Evolutionary conservation across 2,888 invertebrate species (phyloP).

Genomic region (Acrobasis consociella): DNA sequence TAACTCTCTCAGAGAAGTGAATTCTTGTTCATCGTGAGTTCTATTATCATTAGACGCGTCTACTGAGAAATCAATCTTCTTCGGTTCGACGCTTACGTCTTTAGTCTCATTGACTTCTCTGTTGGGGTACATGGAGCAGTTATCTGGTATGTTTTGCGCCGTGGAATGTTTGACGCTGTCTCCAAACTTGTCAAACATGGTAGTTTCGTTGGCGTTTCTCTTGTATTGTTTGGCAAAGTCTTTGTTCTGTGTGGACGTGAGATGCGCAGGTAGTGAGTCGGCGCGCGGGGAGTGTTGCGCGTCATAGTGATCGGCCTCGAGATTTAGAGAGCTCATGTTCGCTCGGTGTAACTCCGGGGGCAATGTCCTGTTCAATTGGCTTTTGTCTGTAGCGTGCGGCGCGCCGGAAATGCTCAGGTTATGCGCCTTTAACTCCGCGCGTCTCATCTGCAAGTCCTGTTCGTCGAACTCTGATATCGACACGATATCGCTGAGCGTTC

Average conservation of each 20-base stretch:
- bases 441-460: conserved; percentile 82
- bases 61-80: conserved; percentile 73
- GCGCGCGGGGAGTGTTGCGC: conserved; percentile 60
- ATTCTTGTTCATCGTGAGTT: conserved; percentile 61
- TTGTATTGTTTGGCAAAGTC: conserved; percentile 58
- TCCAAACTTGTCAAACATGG: conserved; percentile 58
- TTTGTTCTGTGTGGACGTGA: conserved; percentile 70
- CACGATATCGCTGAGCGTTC: conserved; percentile 87
- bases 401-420: conserved; percentile 53
- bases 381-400: conserved; percentile 48
- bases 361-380: conserved; percentile 54
- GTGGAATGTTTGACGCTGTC: conserved; percentile 51
- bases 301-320: conserved; percentile 64
- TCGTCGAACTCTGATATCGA: conserved; percentile 89
- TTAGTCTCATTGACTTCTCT: conserved; percentile 66
- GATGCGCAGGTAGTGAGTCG: conserved; percentile 67
- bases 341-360: conserved; percentile 62
- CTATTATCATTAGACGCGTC: conserved; percentile 64
- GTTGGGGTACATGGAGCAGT: conserved; percentile 78
- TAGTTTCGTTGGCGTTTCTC: conserved; percentile 74
- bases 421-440: conserved; percentile 67
- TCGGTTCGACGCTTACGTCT: conserved; percentile 68
- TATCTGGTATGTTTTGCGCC: conserved; percentile 65
- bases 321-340: conserved; percentile 66
- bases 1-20: conserved; percentile 79